Evolutionary conservation across 2,888 invertebrate genomes (phyloP).

Genomic region (Synergus itoensis): DNA sequence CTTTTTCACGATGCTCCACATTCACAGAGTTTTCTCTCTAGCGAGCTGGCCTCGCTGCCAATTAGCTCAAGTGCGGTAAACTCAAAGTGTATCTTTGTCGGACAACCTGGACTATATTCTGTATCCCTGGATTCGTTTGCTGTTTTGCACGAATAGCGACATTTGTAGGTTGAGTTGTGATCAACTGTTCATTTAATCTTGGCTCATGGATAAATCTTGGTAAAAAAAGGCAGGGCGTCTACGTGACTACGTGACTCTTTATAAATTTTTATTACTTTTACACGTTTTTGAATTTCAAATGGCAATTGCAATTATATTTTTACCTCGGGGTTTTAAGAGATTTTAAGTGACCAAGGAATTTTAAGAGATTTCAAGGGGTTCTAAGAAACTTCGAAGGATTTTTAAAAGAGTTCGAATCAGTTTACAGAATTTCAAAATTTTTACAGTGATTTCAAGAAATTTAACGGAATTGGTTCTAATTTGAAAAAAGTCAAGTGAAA

Average conservation of each 20-base stretch:
- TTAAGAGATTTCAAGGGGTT: no score
- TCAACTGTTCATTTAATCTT: not conserved
- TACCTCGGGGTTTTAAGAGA: no score
- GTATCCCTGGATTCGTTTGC: constrained; percentile 25
- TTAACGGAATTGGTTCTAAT: no score
- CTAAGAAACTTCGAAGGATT: no score
- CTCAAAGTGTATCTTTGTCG: constrained; percentile 40
- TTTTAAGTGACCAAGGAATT: no score
- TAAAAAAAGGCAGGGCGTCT: not conserved
- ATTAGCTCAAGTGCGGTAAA: constrained; percentile 30
- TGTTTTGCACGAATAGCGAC: constrained; percentile 25
- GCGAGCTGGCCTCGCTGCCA: constrained; percentile 34
- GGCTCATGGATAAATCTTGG: not conserved
- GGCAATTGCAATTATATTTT: not conserved
- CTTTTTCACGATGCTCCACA: constrained; percentile 37
- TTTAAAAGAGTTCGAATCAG: no score
- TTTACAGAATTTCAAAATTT: no score
- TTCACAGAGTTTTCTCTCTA: constrained; percentile 23
- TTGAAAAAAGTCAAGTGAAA: no score
- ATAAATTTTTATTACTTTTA: not conserved
- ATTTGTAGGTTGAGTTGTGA: constrained; percentile 14
- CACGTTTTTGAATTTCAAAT: not conserved
- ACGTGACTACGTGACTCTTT: not conserved
- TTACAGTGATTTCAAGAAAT: no score
- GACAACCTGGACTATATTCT: constrained; percentile 20